These are phyloP conservation scores for Charina bottae DNA, from an alignment of 2,113 vertebrate genomes.

Conservation along the genomic window DNA sequence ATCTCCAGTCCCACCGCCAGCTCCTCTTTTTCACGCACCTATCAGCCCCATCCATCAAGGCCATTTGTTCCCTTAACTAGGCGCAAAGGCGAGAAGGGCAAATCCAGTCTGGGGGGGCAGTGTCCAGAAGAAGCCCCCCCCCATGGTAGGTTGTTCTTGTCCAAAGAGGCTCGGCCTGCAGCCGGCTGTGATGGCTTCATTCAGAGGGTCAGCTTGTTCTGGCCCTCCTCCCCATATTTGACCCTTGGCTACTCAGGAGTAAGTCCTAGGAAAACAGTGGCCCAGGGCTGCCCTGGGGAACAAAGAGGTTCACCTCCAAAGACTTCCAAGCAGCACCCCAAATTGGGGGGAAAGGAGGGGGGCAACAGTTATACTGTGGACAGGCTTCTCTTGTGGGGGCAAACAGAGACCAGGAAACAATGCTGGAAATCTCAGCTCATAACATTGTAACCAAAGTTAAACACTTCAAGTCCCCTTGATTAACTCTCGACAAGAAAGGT, in stretches of 20 bases:
- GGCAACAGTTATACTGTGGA: neutral
- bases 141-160: neutral
- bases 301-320: neutral
- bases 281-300: no score
- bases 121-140: conserved; percentile 63
- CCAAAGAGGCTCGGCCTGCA: conserved; percentile 37
- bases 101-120: conserved; percentile 62
- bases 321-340: neutral
- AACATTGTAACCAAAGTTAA: neutral
- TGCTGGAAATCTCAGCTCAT: neutral
- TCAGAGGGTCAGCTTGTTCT: neutral
- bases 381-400: neutral
- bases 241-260: neutral
- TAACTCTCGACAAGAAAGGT: neutral
- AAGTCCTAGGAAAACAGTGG: neutral
- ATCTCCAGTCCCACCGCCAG: neutral
- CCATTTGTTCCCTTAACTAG: conserved; percentile 89
- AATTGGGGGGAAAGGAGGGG: neutral
- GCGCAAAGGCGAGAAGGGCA: conserved; percentile 76
- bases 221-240: neutral
- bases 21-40: conserved; percentile 42
- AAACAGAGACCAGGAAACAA: neutral
- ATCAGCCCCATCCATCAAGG: conserved; percentile 18
- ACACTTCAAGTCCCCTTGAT: neutral
- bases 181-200: conserved; percentile 28